Evolutionary conservation across 2,113 vertebrate species (phyloP).

Genomic region (Corvus hawaiiensis): DNA sequence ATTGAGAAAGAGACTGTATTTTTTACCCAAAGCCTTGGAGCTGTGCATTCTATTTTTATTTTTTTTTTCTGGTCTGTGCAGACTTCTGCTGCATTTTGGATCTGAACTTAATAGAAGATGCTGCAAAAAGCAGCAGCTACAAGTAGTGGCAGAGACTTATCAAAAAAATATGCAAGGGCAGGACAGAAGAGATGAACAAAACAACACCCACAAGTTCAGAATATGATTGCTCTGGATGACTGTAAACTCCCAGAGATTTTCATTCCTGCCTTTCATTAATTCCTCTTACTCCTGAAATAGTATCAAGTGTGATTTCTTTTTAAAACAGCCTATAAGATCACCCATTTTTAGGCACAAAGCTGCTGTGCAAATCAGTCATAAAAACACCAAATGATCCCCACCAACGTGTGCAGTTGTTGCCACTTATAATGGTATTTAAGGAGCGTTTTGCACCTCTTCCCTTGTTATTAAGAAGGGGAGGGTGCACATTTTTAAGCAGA

Average conservation of each 20-base stretch:
- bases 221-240: not conserved
- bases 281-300: not conserved
- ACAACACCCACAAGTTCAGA: not conserved
- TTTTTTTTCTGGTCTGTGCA: not conserved
- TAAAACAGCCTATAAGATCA: not conserved
- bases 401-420: not conserved
- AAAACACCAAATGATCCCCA: not conserved
- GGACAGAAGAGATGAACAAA: not conserved
- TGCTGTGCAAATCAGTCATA: not conserved
- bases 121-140: not conserved
- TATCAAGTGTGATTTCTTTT: not conserved
- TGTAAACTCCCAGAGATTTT: not conserved
- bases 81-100: not conserved
- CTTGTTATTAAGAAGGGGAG: not conserved
- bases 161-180: not conserved
- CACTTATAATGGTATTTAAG: not conserved
- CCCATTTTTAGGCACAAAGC: not conserved
- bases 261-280: not conserved
- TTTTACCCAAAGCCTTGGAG: not conserved
- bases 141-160: not conserved
- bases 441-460: not conserved
- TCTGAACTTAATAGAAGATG: not conserved
- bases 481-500: not conserved
- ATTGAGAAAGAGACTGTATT: not conserved
- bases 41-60: not conserved